A percentile compares a stretch with the other conserved stretches of the same genome.
These are phyloP conservation scores for Aurelia sp. DNA, from an alignment of 30 jellyfish, hydroid and myxozoan species.

Conservation along the genomic window DNA sequence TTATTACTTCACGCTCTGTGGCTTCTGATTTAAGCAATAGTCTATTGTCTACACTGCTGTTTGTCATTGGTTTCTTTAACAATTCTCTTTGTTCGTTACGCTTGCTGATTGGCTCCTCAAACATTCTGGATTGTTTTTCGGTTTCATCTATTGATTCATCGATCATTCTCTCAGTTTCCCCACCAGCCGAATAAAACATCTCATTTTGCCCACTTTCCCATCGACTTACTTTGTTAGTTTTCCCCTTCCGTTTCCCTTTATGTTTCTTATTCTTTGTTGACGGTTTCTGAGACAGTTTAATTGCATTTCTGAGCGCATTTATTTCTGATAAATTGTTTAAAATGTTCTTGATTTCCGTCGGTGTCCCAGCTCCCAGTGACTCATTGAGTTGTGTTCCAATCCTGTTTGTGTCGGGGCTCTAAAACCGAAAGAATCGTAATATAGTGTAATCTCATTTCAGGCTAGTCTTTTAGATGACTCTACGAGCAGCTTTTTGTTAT, in stretches of 20 bases:
- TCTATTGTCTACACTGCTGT: neutral
- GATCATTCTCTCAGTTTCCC: neutral
- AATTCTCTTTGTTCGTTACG: neutral
- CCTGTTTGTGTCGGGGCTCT: slow-evolving; percentile 1
- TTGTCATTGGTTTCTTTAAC: neutral
- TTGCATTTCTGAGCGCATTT: slow-evolving; percentile 6
- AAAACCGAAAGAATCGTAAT: neutral
- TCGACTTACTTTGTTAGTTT: neutral
- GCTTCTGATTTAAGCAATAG: neutral
- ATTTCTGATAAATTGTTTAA: slow-evolving; percentile 13
- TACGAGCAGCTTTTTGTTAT: too few relatives aligned
- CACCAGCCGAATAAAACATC: slow-evolving; percentile 26
- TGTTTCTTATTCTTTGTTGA: slow-evolving; percentile 11
- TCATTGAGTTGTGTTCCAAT: neutral
- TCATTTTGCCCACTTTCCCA: slow-evolving; percentile 35
- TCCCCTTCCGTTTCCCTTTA: slow-evolving; percentile 22
- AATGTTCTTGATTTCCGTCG: slow-evolving; percentile 20
- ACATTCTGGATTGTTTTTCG: neutral
- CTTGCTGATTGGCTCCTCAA: too few relatives aligned
- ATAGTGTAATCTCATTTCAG: neutral
- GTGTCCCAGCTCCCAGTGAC: neutral
- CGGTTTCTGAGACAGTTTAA: slow-evolving; percentile 2
- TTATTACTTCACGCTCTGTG: neutral
- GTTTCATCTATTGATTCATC: neutral
- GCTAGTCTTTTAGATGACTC: too few relatives aligned